Percentiles rank a stretch among this genome's conserved stretches.
These are phyloP conservation scores for Carterocephalus palaemon DNA, from an alignment of 2,888 invertebrate species.

Conservation along the genomic window DNA sequence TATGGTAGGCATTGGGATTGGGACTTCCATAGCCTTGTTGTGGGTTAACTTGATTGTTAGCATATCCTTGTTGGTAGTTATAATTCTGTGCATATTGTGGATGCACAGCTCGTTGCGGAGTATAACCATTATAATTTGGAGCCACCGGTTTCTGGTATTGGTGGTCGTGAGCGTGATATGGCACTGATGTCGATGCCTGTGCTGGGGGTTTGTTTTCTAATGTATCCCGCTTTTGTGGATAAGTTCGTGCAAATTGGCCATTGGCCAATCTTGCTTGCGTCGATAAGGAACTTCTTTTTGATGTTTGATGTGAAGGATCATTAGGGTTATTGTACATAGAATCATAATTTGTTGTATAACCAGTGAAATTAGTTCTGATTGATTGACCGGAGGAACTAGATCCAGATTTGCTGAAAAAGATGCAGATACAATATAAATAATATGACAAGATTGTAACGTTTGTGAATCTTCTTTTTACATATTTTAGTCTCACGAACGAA, in stretches of 20 bases:
- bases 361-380: slow-evolving; percentile 69
- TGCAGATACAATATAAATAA: no score
- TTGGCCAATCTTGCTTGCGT: slow-evolving; percentile 57
- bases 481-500: no score
- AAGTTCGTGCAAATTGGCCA: slow-evolving; percentile 63
- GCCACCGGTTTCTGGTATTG: slow-evolving; percentile 67
- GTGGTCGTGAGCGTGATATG: slow-evolving; percentile 69
- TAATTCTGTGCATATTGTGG: slow-evolving; percentile 64
- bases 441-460: no score
- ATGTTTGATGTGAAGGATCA: slow-evolving; percentile 57
- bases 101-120: slow-evolving; percentile 61
- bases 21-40: slow-evolving; percentile 63
- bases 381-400: slow-evolving; percentile 73
- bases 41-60: slow-evolving; percentile 55
- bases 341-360: slow-evolving; percentile 68
- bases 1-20: slow-evolving; percentile 60
- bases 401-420: slow-evolving; percentile 69
- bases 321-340: slow-evolving; percentile 68
- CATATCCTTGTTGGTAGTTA: slow-evolving; percentile 61
- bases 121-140: slow-evolving; percentile 59
- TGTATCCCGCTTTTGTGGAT: slow-evolving; percentile 54
- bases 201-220: slow-evolving; percentile 48
- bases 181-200: slow-evolving; percentile 43
- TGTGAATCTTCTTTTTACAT: no score
- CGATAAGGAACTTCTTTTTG: slow-evolving; percentile 63